Conservation (phyloP, 2,888 invertebrate genomes). For the Amiota minor region DNA sequence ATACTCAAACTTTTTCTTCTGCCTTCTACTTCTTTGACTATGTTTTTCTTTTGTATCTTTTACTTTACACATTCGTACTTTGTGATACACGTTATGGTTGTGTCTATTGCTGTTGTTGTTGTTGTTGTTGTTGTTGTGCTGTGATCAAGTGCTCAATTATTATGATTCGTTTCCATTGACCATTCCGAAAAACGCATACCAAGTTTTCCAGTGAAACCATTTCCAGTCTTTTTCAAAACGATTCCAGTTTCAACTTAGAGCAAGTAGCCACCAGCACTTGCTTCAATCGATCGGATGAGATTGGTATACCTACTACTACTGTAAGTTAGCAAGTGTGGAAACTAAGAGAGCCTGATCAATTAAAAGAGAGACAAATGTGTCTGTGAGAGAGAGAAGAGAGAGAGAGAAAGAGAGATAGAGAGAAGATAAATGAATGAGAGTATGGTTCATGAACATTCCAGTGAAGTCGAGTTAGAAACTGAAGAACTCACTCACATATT, state of each 20-base stretch:
- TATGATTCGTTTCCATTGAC: conserved; percentile 62
- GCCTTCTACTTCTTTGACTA: neutral
- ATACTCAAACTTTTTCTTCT: neutral
- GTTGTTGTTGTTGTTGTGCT: conserved; percentile 24
- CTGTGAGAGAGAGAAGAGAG: neutral
- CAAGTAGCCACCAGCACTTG: conserved; percentile 36
- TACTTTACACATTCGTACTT: conserved; percentile 6
- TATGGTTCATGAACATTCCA: neutral
- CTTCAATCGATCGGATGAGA: too few relatives aligned
- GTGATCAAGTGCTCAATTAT: conserved; percentile 65
- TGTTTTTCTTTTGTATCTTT: conserved; percentile 5
- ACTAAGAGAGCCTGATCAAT: neutral
- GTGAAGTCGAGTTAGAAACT: conserved; percentile 11
- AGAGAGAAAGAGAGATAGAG: neutral
- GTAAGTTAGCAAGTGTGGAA: too few relatives aligned
- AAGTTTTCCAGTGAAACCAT: conserved; percentile 67
- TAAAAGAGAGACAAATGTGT: neutral
- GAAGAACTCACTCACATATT: neutral
- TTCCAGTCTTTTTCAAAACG: conserved; percentile 54
- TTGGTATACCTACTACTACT: too few relatives aligned
- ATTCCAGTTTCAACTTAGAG: conserved; percentile 55
- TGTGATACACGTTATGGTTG: conserved; percentile 13
- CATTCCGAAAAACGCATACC: conserved; percentile 67
- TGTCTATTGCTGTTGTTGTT: neutral
- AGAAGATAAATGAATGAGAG: neutral